These are phyloP conservation scores for Sphaeramia orbicularis DNA, from an alignment of 2,797 vertebrate species.

Conservation along the genomic window DNA sequence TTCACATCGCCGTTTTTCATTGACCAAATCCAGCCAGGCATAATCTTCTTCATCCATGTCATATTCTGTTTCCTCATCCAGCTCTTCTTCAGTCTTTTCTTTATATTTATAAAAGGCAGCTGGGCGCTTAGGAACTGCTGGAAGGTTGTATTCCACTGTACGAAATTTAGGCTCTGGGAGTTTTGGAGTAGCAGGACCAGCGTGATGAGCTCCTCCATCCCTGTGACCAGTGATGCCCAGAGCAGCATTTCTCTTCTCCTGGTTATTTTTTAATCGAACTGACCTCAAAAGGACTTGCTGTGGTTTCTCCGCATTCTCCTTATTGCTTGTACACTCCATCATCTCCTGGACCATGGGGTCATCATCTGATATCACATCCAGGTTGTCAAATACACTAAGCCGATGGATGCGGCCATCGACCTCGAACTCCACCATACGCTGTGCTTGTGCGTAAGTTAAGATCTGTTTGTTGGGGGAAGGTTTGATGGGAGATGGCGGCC, in stretches of 20 bases:
- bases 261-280: constrained; percentile 91
- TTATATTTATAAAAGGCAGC: constrained; percentile 90
- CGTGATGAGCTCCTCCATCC: constrained; percentile 55
- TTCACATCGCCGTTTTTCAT: constrained; percentile 91
- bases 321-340: constrained; percentile 97
- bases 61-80: constrained; percentile 96
- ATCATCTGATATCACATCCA: constrained; percentile 93
- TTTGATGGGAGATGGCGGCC: constrained; percentile 94
- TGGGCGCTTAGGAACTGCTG: constrained; percentile 90
- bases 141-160: constrained; percentile 94
- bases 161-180: constrained; percentile 95
- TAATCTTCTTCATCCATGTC: constrained; percentile 99
- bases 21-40: constrained; percentile 96
- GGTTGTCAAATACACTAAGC: constrained; percentile 94
- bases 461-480: constrained; percentile 95
- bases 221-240: constrained; percentile 70
- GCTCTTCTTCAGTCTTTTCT: constrained; percentile 95
- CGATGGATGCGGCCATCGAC: constrained; percentile 94
- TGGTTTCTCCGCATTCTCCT: constrained; percentile 95
- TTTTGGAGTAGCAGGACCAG: constrained; percentile 59
- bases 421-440: constrained; percentile 97
- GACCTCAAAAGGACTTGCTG: constrained; percentile 88
- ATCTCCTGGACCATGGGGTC: constrained; percentile 95
- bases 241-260: constrained; percentile 90
- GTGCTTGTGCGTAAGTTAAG: constrained; percentile 98